Conservation (phyloP, 2,113 vertebrate species). For the Psilopsiagon aurifrons region DNA sequence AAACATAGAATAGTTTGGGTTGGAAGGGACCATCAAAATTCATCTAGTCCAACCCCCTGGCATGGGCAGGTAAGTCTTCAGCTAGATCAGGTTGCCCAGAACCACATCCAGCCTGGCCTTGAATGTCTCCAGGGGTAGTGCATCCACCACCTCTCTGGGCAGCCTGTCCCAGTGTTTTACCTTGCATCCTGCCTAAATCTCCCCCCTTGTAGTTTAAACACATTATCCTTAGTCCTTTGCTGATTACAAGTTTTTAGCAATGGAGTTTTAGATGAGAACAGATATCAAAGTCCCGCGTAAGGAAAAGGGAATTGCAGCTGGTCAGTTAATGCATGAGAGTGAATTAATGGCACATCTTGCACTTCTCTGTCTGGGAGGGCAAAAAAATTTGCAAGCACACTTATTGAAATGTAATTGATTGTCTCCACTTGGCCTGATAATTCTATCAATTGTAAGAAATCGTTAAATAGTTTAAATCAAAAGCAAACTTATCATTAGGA, state of each 20-base stretch:
- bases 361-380: background rate
- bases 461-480: background rate
- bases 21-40: background rate
- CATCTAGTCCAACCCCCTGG: background rate
- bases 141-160: background rate
- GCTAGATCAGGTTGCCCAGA: background rate
- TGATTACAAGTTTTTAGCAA: background rate
- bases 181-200: background rate
- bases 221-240: background rate
- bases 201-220: background rate
- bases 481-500: background rate
- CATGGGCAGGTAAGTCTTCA: background rate
- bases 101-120: background rate
- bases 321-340: constrained; percentile 28
- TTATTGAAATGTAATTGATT: background rate
- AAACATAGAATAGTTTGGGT: background rate
- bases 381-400: background rate
- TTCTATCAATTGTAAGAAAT: background rate
- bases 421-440: background rate
- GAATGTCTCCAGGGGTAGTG: background rate
- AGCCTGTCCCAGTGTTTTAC: background rate
- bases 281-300: background rate
- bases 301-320: constrained; percentile 29
- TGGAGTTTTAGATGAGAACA: background rate
- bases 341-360: constrained; percentile 36